These are phyloP conservation scores for Uloborus diversus DNA, from an alignment of 1,140 invertebrate genomes.

Conservation along the genomic window DNA sequence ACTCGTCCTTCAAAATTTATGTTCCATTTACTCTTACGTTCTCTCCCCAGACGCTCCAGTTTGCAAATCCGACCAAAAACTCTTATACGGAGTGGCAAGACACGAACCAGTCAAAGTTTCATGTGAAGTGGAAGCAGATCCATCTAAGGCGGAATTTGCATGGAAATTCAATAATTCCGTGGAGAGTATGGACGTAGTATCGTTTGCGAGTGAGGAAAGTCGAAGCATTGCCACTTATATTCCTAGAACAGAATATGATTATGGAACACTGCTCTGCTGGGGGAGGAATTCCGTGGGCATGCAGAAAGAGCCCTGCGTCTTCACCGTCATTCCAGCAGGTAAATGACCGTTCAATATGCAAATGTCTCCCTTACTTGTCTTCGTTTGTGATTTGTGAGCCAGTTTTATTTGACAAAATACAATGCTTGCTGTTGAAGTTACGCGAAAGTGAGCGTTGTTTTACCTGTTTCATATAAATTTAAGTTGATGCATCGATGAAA, in stretches of 20 bases:
- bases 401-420: too few relatives aligned
- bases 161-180: slow-evolving; percentile 61
- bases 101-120: slow-evolving; percentile 60
- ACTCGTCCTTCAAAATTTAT: too few relatives aligned
- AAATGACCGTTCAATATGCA: too few relatives aligned
- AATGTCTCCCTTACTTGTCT: too few relatives aligned
- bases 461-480: too few relatives aligned
- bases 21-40: too few relatives aligned
- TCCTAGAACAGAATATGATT: slow-evolving; percentile 84
- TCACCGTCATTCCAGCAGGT: slow-evolving; percentile 91
- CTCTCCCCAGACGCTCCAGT: slow-evolving; percentile 58
- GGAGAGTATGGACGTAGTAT: slow-evolving; percentile 48
- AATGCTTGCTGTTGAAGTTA: too few relatives aligned
- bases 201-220: slow-evolving; percentile 76
- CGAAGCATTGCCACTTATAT: slow-evolving; percentile 58
- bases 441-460: too few relatives aligned
- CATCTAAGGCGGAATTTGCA: slow-evolving; percentile 59
- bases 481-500: too few relatives aligned
- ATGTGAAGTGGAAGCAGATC: slow-evolving; percentile 61
- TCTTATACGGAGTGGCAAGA: slow-evolving; percentile 59
- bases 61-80: slow-evolving; percentile 58
- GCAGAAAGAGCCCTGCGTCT: slow-evolving; percentile 82
- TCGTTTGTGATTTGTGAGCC: too few relatives aligned
- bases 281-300: slow-evolving; percentile 82
- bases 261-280: slow-evolving; percentile 87